Evolutionary conservation across 37 sponge, comb jelly and placozoan species (phyloP).

Genomic region (Bolinopsis microptera): DNA sequence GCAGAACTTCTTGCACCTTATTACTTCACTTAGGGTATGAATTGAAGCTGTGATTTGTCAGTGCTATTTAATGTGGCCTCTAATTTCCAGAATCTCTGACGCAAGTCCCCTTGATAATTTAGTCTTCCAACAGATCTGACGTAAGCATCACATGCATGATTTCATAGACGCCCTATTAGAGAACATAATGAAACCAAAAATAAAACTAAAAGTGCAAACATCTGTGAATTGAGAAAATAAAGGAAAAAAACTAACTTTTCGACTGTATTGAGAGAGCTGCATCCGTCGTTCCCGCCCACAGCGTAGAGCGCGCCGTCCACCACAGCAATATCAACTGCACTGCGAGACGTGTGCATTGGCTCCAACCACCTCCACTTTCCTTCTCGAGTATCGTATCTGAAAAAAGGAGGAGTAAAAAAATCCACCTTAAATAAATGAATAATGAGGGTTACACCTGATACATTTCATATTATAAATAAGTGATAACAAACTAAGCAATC

Average conservation of each 20-base stretch:
- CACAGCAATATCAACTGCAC: constrained; percentile 25
- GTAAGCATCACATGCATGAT: too few relatives aligned
- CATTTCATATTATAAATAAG: neutral
- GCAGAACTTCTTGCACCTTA: neutral
- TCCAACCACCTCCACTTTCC: constrained; percentile 29
- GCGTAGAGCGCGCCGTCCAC: constrained; percentile 42
- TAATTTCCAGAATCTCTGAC: neutral
- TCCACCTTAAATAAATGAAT: neutral
- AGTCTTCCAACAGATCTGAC: too few relatives aligned
- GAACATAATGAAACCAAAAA: too few relatives aligned
- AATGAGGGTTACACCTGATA: neutral
- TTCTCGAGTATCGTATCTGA: constrained; percentile 38
- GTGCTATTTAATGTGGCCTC: neutral
- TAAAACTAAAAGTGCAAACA: too few relatives aligned
- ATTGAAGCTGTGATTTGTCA: too few relatives aligned
- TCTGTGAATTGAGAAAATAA: too few relatives aligned
- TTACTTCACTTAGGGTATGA: neutral
- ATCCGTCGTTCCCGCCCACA: constrained; percentile 52
- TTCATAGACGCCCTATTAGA: too few relatives aligned
- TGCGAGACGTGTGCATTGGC: constrained; percentile 39
- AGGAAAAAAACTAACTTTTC: constrained; percentile 7
- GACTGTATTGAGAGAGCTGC: constrained; percentile 50
- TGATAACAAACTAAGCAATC: neutral
- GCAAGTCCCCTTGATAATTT: too few relatives aligned
- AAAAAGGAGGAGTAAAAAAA: neutral